Base-by-base conservation (phyloP, 2,797 vertebrate species). In the Chlorospingus semifuscus region DNA sequence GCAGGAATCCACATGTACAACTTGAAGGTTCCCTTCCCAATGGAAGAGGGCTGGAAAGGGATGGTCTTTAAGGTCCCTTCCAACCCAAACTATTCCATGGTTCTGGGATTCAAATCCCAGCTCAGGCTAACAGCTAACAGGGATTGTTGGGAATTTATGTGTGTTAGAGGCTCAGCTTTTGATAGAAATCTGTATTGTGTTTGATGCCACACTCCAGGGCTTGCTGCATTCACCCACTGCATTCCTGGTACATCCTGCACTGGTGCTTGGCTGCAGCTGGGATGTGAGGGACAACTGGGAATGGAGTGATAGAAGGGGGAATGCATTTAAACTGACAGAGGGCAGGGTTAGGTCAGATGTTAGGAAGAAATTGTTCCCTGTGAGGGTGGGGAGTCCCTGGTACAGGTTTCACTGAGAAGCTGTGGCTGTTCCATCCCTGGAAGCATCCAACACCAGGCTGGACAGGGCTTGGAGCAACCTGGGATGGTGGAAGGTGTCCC, bases 391-490 rank as follows among this genome's bases (percentile, higher is more conserved):
- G 20, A 64, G 16, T 1, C 9, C 27, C 42, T 56, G 36, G 56
- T 21, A 32, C 26, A 39, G 10, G 10, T 0, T 39, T 24, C 15
- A 19, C 22, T 15, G 50, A 27, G 65, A 41, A 71, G 22, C 59
- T 83, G 52, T 41, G 59, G 30, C 65, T n/a, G 19, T 18, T 12
- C 9, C 34, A 53, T 32, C 22, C 46, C 59, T 71, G 72, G 18
- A 7, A 65, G 18, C 46, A 18, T 46, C 9, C 64, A 46, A 41
- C 6, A 1, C 8, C 13, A 27, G 8, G 19, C 0, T 52, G 80
- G 30, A 23, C 0, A 0, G 37, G 29, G 4, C 17, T 83, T 65
- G 39, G 26, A 78, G 15, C 26, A 53, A 2, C 19, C 30, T 71
- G 59, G 26, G 12, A 1, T 0, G 4, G 26, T 71, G 52, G 30